phyloP scores from a whole-genome alignment of 2,888 invertebrate species.

The Clunio marinus region DNA sequence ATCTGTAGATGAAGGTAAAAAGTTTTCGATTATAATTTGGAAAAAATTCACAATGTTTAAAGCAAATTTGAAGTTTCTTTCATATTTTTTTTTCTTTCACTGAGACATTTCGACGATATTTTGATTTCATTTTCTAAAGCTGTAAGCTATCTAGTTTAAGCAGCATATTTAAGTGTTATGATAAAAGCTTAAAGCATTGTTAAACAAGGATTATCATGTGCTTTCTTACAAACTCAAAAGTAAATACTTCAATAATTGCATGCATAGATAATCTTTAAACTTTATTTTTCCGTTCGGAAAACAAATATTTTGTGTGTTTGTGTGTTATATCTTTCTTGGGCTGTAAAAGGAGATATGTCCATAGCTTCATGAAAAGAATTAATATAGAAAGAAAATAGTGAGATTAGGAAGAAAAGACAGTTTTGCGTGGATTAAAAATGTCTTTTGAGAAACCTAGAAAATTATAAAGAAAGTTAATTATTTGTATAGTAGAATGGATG shows the following conservation, averaged over 20 bases:
- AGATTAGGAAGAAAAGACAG: too few relatives aligned
- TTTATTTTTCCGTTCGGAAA: background rate
- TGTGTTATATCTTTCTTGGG: slow-evolving; percentile 5
- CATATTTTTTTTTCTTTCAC: too few relatives aligned
- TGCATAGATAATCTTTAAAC: slow-evolving; percentile 5
- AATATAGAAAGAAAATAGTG: too few relatives aligned
- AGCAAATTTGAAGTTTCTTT: background rate
- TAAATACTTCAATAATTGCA: slow-evolving; percentile 8
- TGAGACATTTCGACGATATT: background rate
- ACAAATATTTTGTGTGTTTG: background rate
- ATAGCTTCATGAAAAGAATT: too few relatives aligned
- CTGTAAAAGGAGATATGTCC: background rate
- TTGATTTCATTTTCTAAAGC: background rate
- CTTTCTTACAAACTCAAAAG: slow-evolving; percentile 16
- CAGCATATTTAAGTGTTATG: background rate
- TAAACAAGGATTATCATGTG: slow-evolving; percentile 7
- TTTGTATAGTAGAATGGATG: too few relatives aligned
- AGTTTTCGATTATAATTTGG: background rate
- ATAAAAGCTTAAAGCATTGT: background rate
- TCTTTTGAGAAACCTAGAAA: too few relatives aligned
- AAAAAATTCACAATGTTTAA: background rate
- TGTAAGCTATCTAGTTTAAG: slow-evolving; percentile 8
- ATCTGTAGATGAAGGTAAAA: slow-evolving; percentile 46
- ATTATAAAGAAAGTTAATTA: too few relatives aligned
- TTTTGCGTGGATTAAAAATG: background rate